Conservation (phyloP, 2,113 vertebrate genomes). For the Dicaeum eximium region DNA sequence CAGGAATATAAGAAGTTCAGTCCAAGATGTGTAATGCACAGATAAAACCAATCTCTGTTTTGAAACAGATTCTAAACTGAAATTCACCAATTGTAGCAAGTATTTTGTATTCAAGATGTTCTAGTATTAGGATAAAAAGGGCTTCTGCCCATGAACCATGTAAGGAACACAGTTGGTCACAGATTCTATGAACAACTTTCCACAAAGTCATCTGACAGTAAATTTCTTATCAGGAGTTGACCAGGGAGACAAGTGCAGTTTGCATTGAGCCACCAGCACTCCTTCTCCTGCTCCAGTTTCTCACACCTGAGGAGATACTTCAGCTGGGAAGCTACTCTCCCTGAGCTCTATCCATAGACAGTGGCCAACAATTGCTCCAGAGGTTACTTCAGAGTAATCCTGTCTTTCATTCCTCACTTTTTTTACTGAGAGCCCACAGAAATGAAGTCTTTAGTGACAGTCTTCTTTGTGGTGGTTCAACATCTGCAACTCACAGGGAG, state of each 20-base stretch:
- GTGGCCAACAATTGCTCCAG: background rate
- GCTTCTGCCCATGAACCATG: background rate
- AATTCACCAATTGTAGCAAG: background rate
- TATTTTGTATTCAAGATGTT: background rate
- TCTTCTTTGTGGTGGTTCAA: background rate
- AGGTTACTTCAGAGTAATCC: background rate
- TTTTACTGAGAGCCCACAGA: background rate
- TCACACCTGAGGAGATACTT: background rate
- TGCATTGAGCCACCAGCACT: background rate
- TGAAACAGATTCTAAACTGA: background rate
- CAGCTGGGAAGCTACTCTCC: background rate
- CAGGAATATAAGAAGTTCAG: background rate
- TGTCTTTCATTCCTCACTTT: background rate
- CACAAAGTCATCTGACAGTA: background rate
- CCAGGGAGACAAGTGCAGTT: background rate
- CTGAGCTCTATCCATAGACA: background rate
- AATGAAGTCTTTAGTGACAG: rapidly evolving
- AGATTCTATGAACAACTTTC: background rate
- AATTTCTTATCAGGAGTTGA: background rate
- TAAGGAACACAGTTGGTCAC: background rate
- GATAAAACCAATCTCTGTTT: background rate
- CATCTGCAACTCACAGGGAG: background rate
- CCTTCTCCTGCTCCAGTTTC: background rate
- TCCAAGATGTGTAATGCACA: background rate
- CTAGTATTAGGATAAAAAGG: background rate